phyloP scores from a whole-genome alignment of 2,797 vertebrate genomes.

The Sciurus vulgaris region DNA sequence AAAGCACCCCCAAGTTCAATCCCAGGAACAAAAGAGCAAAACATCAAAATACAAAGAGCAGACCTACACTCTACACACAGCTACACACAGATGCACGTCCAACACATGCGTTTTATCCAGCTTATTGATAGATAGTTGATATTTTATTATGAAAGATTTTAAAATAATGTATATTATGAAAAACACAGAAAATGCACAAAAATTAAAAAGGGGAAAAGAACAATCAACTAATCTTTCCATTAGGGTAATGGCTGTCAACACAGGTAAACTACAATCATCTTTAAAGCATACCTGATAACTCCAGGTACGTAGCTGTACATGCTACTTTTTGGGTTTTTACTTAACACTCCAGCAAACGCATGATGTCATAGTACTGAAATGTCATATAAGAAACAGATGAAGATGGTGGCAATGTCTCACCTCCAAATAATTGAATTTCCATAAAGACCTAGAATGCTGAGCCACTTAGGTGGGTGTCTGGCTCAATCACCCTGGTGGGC shows the following conservation, averaged over 20 bases:
- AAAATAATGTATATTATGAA: conserved; percentile 9
- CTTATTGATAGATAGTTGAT: background rate
- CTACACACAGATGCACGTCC: background rate
- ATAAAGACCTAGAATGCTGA: background rate
- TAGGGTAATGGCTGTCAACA: background rate
- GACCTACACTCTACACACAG: background rate
- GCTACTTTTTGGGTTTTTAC: background rate
- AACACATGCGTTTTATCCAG: background rate
- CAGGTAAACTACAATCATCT: background rate
- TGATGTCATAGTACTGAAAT: conserved; percentile 5
- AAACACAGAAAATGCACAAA: background rate
- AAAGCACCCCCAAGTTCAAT: too few species aligned
- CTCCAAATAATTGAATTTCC: conserved; percentile 6
- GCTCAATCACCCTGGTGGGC: background rate
- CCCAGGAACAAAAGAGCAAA: too few species aligned
- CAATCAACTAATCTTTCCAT: background rate
- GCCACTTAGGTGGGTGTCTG: background rate
- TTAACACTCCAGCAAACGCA: background rate
- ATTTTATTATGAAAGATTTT: background rate
- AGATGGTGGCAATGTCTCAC: background rate
- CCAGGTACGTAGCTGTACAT: background rate
- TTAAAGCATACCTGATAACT: background rate
- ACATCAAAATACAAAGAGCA: too few species aligned
- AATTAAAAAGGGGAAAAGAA: background rate
- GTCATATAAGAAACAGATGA: background rate